Evolutionary conservation across 2,888 invertebrate species (phyloP).

Genomic region (Cyrtodaria siliqua): DNA sequence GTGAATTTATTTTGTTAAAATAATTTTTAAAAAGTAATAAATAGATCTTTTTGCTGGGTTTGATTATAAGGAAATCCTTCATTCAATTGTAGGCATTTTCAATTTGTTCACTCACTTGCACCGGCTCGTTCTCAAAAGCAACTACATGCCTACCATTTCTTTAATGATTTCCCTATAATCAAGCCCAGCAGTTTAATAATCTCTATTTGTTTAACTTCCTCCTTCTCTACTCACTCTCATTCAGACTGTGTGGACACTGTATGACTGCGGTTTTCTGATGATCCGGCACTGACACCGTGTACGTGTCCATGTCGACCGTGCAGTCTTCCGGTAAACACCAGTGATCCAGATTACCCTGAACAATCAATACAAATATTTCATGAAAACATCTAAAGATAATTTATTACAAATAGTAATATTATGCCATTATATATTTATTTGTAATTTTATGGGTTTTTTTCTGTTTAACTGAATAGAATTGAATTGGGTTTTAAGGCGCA

Average conservation of each 20-base stretch:
- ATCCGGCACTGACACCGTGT: constrained; percentile 71
- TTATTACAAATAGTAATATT: background rate
- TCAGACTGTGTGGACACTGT: constrained; percentile 63
- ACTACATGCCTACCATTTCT: too few relatives aligned
- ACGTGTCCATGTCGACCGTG: constrained; percentile 67
- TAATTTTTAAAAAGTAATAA: too few relatives aligned
- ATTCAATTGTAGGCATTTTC: too few relatives aligned
- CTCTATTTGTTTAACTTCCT: too few relatives aligned
- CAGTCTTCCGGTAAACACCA: constrained; percentile 83
- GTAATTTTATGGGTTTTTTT: background rate
- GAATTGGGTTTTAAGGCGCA: too few relatives aligned
- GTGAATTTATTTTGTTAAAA: too few relatives aligned
- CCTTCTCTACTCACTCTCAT: background rate
- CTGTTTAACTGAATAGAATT: background rate
- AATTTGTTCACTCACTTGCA: too few relatives aligned
- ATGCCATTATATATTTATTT: background rate
- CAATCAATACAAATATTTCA: constrained; percentile 13
- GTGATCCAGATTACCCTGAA: constrained; percentile 76
- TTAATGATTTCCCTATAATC: too few relatives aligned
- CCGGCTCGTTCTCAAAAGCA: too few relatives aligned
- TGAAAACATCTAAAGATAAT: background rate
- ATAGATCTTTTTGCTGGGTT: too few relatives aligned
- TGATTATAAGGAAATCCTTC: too few relatives aligned
- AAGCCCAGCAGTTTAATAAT: too few relatives aligned
- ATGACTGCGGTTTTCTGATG: constrained; percentile 72